Percentiles rank a stretch among this genome's conserved stretches.
These are phyloP conservation scores for Drosophila koepferae DNA, from an alignment of 2,888 invertebrate species.

Conservation along the genomic window DNA sequence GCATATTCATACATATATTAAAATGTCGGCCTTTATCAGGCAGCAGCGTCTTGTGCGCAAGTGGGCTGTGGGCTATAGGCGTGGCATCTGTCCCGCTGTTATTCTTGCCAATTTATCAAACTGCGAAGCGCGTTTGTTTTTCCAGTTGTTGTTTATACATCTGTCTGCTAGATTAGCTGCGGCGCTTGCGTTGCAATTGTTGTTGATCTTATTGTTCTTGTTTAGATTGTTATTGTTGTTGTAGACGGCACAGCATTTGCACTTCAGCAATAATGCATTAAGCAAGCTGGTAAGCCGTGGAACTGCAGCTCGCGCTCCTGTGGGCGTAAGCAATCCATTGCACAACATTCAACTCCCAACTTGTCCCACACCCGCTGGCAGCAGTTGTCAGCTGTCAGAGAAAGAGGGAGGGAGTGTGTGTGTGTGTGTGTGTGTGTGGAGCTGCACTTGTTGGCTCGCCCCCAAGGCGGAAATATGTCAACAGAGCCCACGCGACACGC, in stretches of 20 bases:
- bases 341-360: constrained; percentile 30
- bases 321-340: constrained; percentile 45
- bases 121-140: constrained; percentile 44
- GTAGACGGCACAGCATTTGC: constrained; percentile 19
- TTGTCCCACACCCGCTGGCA: neutral
- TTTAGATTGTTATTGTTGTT: constrained; percentile 8
- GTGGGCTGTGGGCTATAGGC: constrained; percentile 1
- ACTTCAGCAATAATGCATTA: constrained; percentile 56
- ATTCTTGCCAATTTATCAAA: constrained; percentile 65
- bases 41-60: constrained; percentile 12
- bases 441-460: constrained; percentile 39
- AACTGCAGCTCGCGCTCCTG: constrained; percentile 13
- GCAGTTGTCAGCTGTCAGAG: constrained; percentile 8
- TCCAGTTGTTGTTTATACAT: constrained; percentile 58
- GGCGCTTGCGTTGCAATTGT: constrained; percentile 12
- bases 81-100: constrained; percentile 33
- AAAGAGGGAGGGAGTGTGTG: neutral
- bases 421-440: neutral
- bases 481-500: constrained; percentile 14
- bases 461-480: constrained; percentile 25
- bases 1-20: neutral
- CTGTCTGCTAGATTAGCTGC: constrained; percentile 55
- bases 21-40: constrained; percentile 42
- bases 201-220: constrained; percentile 6
- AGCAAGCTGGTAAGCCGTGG: constrained; percentile 22